Conservation (phyloP, 2,113 vertebrate genomes). For the Pithys albifrons region DNA sequence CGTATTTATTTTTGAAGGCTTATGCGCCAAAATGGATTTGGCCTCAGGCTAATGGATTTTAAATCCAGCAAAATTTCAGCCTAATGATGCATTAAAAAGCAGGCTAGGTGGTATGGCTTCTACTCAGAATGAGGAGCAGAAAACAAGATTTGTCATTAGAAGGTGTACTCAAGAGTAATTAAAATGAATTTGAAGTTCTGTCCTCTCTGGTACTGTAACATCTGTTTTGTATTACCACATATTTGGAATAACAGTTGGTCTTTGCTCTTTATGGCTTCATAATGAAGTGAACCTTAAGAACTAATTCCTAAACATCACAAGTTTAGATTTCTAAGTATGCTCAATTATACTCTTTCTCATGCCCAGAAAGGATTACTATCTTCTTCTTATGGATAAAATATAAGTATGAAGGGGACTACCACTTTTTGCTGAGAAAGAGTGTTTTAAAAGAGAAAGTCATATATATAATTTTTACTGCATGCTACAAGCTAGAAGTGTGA, state of each 20-base stretch:
- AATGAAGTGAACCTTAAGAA: conserved; percentile 41
- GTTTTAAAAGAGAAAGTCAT: neutral
- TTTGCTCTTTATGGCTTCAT: conserved; percentile 8
- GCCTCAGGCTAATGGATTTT: neutral
- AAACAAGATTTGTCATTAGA: conserved; percentile 19
- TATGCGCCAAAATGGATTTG: neutral
- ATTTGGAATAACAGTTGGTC: conserved; percentile 27
- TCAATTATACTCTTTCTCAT: neutral
- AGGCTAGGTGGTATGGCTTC: neutral
- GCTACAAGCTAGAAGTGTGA: neutral
- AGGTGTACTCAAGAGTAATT: conserved; percentile 24
- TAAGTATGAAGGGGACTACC: neutral
- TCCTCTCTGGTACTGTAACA: conserved; percentile 1
- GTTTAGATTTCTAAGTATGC: neutral
- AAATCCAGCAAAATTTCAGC: neutral
- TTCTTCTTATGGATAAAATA: neutral
- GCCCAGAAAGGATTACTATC: neutral
- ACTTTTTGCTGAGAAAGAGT: neutral
- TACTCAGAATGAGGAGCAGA: neutral
- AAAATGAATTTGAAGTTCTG: conserved; percentile 25
- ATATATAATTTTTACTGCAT: neutral
- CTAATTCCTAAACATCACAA: conserved; percentile 22
- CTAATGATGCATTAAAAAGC: neutral
- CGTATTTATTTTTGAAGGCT: neutral
- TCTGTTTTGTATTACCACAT: neutral